Base-by-base conservation (phyloP, 2,797 vertebrate genomes). In the Limosa lapponica region DNA sequence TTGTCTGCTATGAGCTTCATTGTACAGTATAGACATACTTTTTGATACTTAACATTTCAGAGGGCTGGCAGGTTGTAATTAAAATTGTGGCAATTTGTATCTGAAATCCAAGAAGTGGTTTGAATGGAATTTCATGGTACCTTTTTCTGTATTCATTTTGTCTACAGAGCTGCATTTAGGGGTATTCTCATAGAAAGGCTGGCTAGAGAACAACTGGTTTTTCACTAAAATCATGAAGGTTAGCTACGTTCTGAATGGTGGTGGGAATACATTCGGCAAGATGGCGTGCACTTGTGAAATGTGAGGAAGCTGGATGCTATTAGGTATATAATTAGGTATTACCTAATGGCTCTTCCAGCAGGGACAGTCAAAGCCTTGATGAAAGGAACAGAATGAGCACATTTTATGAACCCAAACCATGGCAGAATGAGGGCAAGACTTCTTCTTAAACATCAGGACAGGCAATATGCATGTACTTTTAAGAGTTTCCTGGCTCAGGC, bases 261-360 rank as follows among this genome's bases (percentile, higher is more conserved):
- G 24, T 43, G 27, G 0, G 0, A 86, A 39, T 16, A 65, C 9
- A 1, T 25, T 41, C 0, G 1, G 28, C 39, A 82, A 59, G 39
- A 57, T 16, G 2, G 3, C 5, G 5, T 0, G 1, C 32, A 17
- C 22, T 34, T 41, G 20, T 44, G 51, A 39, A 69, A 85, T 5
- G 10, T 23, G 34, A 65, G 37, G n/a, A 66, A 90, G 54, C 6
- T 62, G 48, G 34, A 57, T 34, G 27, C 34, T 52, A 27, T n/a
- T n/a, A n/a, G n/a, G n/a, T n/a, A n/a, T n/a, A n/a, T n/a, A n/a
- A n/a, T n/a, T n/a, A n/a, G 25, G n/a, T 49, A 30, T 41, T 65
- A 23, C 36, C 48, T 58, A 15, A 8, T 48, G 61, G 39, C 20
- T 83, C 19, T 86, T 83, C 10, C 18, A 59, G 48, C 44, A 55